Conservation (phyloP, 2,888 invertebrate species). For the Pogonocherus hispidulus region DNA sequence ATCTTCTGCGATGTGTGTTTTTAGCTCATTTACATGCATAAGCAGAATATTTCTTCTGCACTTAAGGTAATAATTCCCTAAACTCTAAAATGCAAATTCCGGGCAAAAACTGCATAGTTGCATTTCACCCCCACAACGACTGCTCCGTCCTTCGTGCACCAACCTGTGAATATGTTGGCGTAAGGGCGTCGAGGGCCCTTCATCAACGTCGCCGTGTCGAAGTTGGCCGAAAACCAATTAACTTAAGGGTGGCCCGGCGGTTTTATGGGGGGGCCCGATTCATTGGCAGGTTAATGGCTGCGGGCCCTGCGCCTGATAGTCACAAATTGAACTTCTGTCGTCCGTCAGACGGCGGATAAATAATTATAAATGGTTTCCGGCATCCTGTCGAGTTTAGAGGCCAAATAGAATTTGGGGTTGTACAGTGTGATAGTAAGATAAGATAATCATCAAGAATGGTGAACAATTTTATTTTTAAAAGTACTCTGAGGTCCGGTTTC, state of each 20-base stretch:
- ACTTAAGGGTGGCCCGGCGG: slow-evolving; percentile 43
- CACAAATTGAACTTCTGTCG: slow-evolving; percentile 24
- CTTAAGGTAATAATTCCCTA: slow-evolving; percentile 19
- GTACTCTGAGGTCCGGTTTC: no score
- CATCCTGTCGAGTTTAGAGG: background rate
- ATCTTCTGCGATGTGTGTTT: no score
- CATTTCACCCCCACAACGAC: slow-evolving; percentile 26
- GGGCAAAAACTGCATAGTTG: slow-evolving; percentile 34
- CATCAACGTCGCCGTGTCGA: slow-evolving; percentile 45
- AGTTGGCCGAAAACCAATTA: slow-evolving; percentile 47
- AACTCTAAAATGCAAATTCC: slow-evolving; percentile 11
- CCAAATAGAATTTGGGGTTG: background rate
- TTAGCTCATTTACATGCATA: no score
- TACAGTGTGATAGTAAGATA: background rate
- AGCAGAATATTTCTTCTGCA: no score
- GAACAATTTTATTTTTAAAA: no score
- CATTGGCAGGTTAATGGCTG: slow-evolving; percentile 33
- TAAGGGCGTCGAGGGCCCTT: slow-evolving; percentile 37
- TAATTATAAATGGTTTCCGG: slow-evolving; percentile 11
- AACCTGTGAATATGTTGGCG: slow-evolving; percentile 42
- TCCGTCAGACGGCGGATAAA: slow-evolving; percentile 21
- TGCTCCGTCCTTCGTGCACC: slow-evolving; percentile 26
- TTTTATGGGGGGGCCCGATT: slow-evolving; percentile 39
- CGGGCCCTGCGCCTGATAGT: slow-evolving; percentile 29
- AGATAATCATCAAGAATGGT: background rate